Percentiles rank a stretch among this genome's conserved stretches.
phyloP scores from a whole-genome alignment of 2,888 invertebrate species.

The Ceriagrion tenellum region DNA sequence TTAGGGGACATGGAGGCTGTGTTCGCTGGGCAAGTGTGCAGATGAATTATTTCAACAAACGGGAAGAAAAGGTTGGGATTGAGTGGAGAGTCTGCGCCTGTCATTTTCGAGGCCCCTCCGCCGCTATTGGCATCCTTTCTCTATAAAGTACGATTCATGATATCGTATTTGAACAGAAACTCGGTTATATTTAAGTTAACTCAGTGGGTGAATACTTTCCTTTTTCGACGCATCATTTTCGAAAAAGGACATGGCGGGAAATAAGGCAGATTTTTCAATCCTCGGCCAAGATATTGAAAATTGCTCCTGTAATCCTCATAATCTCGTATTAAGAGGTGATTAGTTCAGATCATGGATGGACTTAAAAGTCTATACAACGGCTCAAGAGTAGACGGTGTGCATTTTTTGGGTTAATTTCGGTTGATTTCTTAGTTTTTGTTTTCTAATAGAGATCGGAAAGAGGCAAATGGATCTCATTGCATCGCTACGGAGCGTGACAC shows the following conservation, averaged over 20 bases:
- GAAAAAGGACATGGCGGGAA: too few species aligned
- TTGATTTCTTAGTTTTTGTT: not conserved
- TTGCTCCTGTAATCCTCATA: too few species aligned
- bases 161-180: too few species aligned
- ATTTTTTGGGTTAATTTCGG: not conserved
- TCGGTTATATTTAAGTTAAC: too few species aligned
- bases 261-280: too few species aligned
- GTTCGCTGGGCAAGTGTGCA: not conserved
- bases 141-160: too few species aligned
- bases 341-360: not conserved
- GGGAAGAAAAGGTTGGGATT: not conserved
- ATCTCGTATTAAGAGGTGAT: too few species aligned
- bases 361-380: not conserved
- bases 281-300: too few species aligned
- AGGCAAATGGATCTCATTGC: not conserved
- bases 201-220: too few species aligned
- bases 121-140: too few species aligned
- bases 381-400: not conserved
- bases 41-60: not conserved
- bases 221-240: too few species aligned
- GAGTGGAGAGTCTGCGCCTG: not conserved
- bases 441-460: not conserved
- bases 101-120: too few species aligned
- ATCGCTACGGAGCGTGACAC: conserved; percentile 2
- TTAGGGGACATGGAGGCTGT: not conserved